A percentile compares a stretch with the other conserved stretches of the same genome.
phyloP scores from a whole-genome alignment of 2,888 invertebrate species.

The Alloscopus bannaensis region DNA sequence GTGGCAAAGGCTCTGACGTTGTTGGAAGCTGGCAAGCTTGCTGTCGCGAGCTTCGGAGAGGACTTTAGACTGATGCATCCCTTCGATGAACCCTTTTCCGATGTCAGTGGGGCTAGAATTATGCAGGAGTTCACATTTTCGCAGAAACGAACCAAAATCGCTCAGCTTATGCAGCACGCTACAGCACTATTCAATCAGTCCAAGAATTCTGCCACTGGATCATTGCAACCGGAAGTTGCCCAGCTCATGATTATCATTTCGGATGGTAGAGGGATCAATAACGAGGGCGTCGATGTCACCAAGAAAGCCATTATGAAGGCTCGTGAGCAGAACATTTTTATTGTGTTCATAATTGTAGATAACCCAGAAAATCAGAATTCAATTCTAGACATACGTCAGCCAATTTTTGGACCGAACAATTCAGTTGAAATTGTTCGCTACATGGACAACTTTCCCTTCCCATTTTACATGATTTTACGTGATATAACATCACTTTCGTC shows the following conservation, averaged over 20 bases:
- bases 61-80: conserved; percentile 89
- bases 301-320: conserved; percentile 87
- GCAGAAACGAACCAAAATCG: conserved; percentile 92
- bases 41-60: conserved; percentile 94
- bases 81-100: conserved; percentile 89
- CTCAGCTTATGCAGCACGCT: conserved; percentile 87
- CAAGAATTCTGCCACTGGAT: conserved; percentile 44
- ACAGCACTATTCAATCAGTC: conserved; percentile 80
- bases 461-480: conserved; percentile 95
- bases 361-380: conserved; percentile 95
- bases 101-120: conserved; percentile 86
- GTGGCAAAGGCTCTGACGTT: conserved; percentile 91
- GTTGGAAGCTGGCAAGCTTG: conserved; percentile 94
- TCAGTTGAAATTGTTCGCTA: conserved; percentile 85
- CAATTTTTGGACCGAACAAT: conserved; percentile 81
- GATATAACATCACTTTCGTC: conserved; percentile 91
- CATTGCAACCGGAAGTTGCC: conserved; percentile 79
- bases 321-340: conserved; percentile 88
- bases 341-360: conserved; percentile 96
- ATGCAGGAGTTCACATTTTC: conserved; percentile 89
- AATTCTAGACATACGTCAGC: conserved; percentile 90
- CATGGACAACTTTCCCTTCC: conserved; percentile 97
- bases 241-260: conserved; percentile 94
- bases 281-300: conserved; percentile 87
- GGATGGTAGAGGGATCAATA: conserved; percentile 93